Evolutionary conservation across 2,113 vertebrate species (phyloP), one percentile per base, ranked within the genome.

Genomic region (Ceyx cyanopectus): DNA sequence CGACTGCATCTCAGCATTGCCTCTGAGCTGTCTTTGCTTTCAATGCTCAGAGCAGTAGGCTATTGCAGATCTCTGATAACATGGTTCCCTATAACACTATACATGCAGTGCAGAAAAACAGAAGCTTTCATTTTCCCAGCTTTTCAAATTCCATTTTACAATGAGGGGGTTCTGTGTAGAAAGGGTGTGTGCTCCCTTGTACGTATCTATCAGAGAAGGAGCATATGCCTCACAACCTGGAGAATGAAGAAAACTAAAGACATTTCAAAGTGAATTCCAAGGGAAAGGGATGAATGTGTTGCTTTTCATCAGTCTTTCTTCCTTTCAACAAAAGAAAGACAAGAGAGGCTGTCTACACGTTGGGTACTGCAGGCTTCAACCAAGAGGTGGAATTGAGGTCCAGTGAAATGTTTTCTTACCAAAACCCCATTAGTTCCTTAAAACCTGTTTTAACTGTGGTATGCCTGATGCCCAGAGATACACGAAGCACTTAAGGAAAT

Each of bases 341-440:
- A 50, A 57, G 45, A 34, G n/a, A 34, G 37, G 5, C 19, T 32
- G 26, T 45, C 68, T 37, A 21, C 17, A 9, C 43, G 1, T 4
- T 19, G 50, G 29, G 41, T 37, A 61, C 90, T 95, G 79, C 94
- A 53, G 66, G 81, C 51, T 89, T 79, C 57, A 81, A 90, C 97
- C 97, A 84, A 97, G 89, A 98, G 97, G 92, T 97, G 97, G 97
- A 96, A 78, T 76, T 79, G 89, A 90, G 94, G 43, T 23, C 81
- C 92, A 97, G 51, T 2, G 54, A 45, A 95, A 90, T 4, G 9
- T n/a, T 77, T n/a, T 34, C 19, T 32, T 16, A 20, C 26, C 41
- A n/a, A 50, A 41, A 6, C 1, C 10, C 10, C 30, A 18, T 3
- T 46, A 9, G 6, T 29, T 51, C 27, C 80, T 75, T 70, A 60